A percentile compares a stretch with the other conserved stretches of the same genome.
Conservation (phyloP, 2,113 vertebrate genomes). For the Sander lucioperca region DNA sequence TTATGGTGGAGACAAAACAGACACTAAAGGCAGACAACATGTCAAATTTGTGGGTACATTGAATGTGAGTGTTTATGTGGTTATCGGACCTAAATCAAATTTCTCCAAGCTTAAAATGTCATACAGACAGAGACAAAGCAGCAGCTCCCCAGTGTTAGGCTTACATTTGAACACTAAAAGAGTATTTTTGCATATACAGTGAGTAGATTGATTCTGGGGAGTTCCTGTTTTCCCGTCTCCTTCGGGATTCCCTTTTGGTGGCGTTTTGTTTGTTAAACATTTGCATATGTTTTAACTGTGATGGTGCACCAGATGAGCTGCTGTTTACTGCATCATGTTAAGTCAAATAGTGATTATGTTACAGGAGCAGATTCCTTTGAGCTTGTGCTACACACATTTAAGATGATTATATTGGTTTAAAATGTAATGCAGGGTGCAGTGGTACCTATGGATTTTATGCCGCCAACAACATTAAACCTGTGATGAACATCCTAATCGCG, state of each 20-base stretch:
- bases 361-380: not conserved
- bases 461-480: not conserved
- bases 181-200: conserved; percentile 17
- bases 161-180: conserved; percentile 9
- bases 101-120: not conserved
- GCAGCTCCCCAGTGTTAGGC: not conserved
- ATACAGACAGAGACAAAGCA: not conserved
- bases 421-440: not conserved
- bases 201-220: not conserved
- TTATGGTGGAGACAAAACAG: not conserved
- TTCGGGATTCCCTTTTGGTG: conserved; percentile 8
- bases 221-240: conserved; percentile 3
- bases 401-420: conserved; percentile 1
- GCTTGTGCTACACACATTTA: not conserved
- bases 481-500: not conserved
- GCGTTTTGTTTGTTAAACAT: not conserved
- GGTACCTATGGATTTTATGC: conserved; percentile 23
- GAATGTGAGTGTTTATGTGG: not conserved
- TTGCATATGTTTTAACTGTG: not conserved
- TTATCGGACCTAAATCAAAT: not conserved
- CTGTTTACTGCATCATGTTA: not conserved
- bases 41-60: not conserved
- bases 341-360: not conserved
- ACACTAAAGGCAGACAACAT: not conserved
- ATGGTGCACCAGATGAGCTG: not conserved